phyloP scores from a whole-genome alignment of 2,113 vertebrate species.

The Rhea americana region DNA sequence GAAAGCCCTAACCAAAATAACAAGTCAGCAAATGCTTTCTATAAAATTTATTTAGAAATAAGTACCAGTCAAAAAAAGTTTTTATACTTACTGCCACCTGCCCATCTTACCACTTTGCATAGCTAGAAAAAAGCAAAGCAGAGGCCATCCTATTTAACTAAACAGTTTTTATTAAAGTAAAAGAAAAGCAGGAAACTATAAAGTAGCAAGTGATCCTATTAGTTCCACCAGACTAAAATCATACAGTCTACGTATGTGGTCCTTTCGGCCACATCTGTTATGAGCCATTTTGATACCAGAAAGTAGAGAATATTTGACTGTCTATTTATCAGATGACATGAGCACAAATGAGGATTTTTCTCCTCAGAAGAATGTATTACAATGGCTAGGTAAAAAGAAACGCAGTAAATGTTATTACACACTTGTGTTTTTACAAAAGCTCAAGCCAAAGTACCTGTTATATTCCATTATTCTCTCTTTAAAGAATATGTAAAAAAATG shows the following conservation, averaged over 20 bases:
- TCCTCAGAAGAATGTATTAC: not conserved
- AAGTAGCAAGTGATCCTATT: slow-evolving; percentile 88
- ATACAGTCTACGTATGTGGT: slow-evolving; percentile 89
- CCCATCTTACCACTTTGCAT: slow-evolving; percentile 79
- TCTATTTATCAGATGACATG: slow-evolving; percentile 61
- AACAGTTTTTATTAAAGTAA: slow-evolving; percentile 78
- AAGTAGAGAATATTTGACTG: slow-evolving; percentile 69
- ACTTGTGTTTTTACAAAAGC: not conserved
- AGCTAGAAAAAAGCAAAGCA: slow-evolving; percentile 69
- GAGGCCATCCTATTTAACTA: slow-evolving; percentile 77
- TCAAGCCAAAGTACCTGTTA: not conserved
- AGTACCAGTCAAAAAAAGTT: slow-evolving; percentile 1
- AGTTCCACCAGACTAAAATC: slow-evolving; percentile 90
- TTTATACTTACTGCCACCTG: slow-evolving; percentile 68
- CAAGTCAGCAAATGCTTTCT: not conserved
- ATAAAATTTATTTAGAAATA: not conserved
- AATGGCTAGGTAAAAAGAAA: not conserved
- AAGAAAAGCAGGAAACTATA: slow-evolving; percentile 79
- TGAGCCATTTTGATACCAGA: slow-evolving; percentile 74
- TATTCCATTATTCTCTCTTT: not conserved
- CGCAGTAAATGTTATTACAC: not conserved
- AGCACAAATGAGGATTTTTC: slow-evolving; percentile 70
- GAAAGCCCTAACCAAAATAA: not conserved
- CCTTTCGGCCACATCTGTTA: slow-evolving; percentile 87
- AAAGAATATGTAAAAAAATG: not conserved